Evolutionary conservation across 2,113 vertebrate genomes (phyloP), one percentile per base, ranked within the genome.

Genomic region (Lasiurus borealis): DNA sequence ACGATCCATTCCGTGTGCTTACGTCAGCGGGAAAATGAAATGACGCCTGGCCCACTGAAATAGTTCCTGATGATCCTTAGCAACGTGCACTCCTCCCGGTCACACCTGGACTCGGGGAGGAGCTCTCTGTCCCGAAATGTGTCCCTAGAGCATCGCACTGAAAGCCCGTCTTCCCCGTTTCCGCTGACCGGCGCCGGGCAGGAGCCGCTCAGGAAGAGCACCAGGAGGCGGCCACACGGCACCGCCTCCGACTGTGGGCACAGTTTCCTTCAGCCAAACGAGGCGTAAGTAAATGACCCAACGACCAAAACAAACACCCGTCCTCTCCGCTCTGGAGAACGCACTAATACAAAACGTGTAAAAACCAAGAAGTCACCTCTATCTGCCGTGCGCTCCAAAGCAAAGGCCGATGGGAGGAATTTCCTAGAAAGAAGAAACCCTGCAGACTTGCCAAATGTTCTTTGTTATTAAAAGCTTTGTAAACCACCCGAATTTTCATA

Each of bases 201-300:
- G 29, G 48, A 48, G 29, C 31, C 25, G 4, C 19, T 88, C 46
- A 59, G 85, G 95, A 85, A 92, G 92, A 98, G 98, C 96, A 96
- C 98, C 96, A 57, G 21, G 73, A 97, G 91, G 82, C 84, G 88
- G 73, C 72, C 46, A 46, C 40, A 3, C 5, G 40, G 73, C 8
- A 44, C 82, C 2, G 25, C 88, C 87, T 95, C 78, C 66, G 54
- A 77, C 85, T 46, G 87, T 23, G 94, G 81, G 73, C 88, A 91
- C 44, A 97, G 83, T 89, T 95, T 73, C 93, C 93, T 91, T 95
- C 95, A 97, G 97, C 96, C 94, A 98, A 98, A 97, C 95, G 96
- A 98, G 84, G 93, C 97, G 96, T 95, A 98, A 94, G 98, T 95
- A 98, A 93, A 97, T 6, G 90, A 73, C 72, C 97, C 97, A 98